Base-by-base conservation (phyloP, 2,888 invertebrate genomes). In the Agonopterix alstromeriana region DNA sequence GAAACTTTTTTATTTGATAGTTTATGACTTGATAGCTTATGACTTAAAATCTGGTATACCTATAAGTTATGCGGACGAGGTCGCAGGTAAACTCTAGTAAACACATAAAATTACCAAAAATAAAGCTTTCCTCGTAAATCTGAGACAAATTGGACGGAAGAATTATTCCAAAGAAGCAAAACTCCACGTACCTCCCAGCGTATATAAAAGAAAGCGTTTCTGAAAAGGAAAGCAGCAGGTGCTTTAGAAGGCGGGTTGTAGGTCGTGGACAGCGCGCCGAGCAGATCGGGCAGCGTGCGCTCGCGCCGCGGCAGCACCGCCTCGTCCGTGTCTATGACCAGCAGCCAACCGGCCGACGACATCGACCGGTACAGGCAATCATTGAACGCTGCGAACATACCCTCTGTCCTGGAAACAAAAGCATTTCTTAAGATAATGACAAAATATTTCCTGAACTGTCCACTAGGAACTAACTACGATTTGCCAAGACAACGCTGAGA, bases 361-460 rank as follows among this genome's bases (percentile, higher is more conserved):
- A 97, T 97, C 52, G 94, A 95, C 65, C 97, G 91, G 82, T 97
- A 97, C 14, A 97, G 91, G 76, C 97, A 97, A 88, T 97, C 97
- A 82, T 97, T 97, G 62, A 97, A 92, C 8, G 97, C 96, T 0
- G 97, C 97, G 77, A 97, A 97, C 54, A 96, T 90, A 4, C 97
- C 97, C 75, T 97, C 97, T 1, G 97, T 97, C 54, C 97, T 93
- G 73, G 1, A 77, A 80, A 44, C 27, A 27, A 27, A 27, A 27
- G 7, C 27, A 27, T 27, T 27, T 27, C 27, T 5, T 27, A 5
- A 27, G 5, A 27, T 27, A 17, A 17, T 17, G 2, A 27, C 1
- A 14, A 14, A 1, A 14, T 14, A 14, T 14, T 14, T 14, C 14
- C 14, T 14, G 2, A 14, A n/a, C n/a, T n/a, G n/a, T n/a, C n/a